These are phyloP conservation scores for Poliocrania exsul DNA, from an alignment of 2,797 vertebrate genomes.

Conservation along the genomic window DNA sequence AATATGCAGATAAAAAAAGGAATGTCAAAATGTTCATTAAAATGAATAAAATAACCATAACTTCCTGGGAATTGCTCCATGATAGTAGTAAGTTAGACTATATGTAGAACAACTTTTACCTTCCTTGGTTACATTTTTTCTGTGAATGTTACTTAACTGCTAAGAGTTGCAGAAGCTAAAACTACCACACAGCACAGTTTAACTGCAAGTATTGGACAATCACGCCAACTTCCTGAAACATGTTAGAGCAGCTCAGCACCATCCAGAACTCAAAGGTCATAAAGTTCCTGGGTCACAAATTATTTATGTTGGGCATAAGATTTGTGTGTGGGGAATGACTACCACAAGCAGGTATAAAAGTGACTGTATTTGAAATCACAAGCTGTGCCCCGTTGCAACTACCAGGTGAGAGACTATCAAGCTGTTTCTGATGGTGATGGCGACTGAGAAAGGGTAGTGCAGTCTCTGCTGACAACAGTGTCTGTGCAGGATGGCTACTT, in stretches of 20 bases:
- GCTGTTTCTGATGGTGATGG: not conserved
- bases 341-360: not conserved
- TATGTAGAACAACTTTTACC: not conserved
- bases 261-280: not conserved
- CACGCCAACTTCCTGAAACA: not conserved
- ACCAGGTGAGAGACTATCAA: not conserved
- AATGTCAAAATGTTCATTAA: not conserved
- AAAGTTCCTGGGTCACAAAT: not conserved
- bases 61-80: not conserved
- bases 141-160: not conserved
- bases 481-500: not conserved
- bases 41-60: not conserved
- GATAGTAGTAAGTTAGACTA: not conserved
- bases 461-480: not conserved
- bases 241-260: not conserved
- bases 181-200: not conserved
- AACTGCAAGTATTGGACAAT: not conserved
- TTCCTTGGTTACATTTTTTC: not conserved
- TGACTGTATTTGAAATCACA: not conserved
- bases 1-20: not conserved
- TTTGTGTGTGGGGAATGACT: not conserved
- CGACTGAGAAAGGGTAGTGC: not conserved
- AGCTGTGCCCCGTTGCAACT: not conserved
- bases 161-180: not conserved
- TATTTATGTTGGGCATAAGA: not conserved